Evolutionary conservation across 1,140 invertebrate species (phyloP).

Genomic region (Melanaphis sacchari): DNA sequence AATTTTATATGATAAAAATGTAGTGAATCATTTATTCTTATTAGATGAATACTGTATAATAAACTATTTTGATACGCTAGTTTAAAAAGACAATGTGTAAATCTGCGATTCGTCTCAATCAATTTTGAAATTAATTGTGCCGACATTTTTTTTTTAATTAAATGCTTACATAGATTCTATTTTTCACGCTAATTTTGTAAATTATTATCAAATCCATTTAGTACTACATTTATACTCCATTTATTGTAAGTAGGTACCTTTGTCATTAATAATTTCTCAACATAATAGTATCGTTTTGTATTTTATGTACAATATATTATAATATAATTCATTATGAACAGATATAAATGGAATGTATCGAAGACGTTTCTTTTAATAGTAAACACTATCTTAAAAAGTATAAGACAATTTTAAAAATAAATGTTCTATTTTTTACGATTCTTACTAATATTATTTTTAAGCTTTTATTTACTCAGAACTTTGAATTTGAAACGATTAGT

Average conservation of each 20-base stretch:
- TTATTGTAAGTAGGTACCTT: too few relatives aligned
- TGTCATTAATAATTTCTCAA: not conserved
- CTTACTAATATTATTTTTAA: too few relatives aligned
- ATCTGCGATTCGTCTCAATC: not conserved
- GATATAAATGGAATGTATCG: not conserved
- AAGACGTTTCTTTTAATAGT: not conserved
- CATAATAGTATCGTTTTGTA: not conserved
- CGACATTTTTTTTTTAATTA: not conserved
- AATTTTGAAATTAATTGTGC: slow-evolving; percentile 29
- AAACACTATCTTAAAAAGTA: not conserved
- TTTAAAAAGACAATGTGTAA: not conserved
- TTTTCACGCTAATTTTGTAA: not conserved
- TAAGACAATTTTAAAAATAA: not conserved
- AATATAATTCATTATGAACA: too few relatives aligned
- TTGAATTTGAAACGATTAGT: not conserved
- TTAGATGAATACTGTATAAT: not conserved
- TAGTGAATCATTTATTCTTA: not conserved
- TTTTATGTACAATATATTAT: not conserved
- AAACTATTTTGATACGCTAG: not conserved
- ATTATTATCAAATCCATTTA: not conserved
- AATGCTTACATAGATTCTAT: not conserved
- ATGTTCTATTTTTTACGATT: not conserved
- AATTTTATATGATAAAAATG: not conserved
- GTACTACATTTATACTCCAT: too few relatives aligned
- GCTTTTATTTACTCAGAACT: not conserved